Evolutionary conservation across 2,113 vertebrate species (phyloP).

Genomic region (Sakesphorus luctuosus): DNA sequence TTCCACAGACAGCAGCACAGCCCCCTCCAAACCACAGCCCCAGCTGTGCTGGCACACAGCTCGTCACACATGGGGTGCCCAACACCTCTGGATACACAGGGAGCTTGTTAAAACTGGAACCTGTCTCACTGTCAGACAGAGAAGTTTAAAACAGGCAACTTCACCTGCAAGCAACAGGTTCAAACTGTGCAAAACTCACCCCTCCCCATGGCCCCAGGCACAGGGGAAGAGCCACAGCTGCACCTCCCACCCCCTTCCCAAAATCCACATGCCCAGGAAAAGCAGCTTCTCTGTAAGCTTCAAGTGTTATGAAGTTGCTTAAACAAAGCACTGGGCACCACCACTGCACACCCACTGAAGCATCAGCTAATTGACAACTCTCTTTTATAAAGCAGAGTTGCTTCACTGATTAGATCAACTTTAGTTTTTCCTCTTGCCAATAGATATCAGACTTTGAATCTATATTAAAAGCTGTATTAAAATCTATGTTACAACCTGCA

Average conservation of each 20-base stretch:
- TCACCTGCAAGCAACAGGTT: neutral
- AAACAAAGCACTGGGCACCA: neutral
- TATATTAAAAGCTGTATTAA: neutral
- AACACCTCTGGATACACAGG: neutral
- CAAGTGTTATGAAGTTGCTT: neutral
- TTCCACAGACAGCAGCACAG: accelerated
- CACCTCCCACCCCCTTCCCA: neutral
- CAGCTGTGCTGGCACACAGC: neutral
- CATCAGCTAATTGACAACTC: neutral
- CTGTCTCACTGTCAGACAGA: neutral
- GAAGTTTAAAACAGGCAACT: neutral
- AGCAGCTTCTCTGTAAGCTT: neutral
- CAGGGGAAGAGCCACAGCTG: neutral
- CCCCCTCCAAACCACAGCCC: neutral
- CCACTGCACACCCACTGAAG: neutral
- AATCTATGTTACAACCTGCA: neutral
- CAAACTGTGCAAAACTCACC: accelerated
- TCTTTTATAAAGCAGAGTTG: neutral
- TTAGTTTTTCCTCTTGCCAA: neutral
- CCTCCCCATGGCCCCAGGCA: neutral
- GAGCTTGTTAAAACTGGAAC: neutral
- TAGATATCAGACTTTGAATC: neutral
- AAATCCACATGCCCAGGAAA: neutral
- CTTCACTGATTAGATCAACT: neutral
- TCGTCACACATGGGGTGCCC: accelerated